phyloP scores from a whole-genome alignment of 2,113 vertebrate genomes.

The Pterocles gutturalis region DNA sequence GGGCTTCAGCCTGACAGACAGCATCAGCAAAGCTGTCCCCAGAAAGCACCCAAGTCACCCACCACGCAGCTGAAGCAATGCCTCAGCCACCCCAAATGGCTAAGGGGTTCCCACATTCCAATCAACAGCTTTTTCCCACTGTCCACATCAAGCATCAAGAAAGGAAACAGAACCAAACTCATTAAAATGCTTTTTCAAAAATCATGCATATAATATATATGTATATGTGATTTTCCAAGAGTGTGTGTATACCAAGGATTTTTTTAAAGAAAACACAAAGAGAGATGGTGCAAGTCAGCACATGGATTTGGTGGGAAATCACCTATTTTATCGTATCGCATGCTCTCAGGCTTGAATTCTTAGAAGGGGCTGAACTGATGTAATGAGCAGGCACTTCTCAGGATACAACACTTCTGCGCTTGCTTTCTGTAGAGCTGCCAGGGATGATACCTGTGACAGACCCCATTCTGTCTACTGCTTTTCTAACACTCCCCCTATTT shows the following conservation, averaged over 20 bases:
- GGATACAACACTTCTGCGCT: not conserved
- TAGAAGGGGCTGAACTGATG: not conserved
- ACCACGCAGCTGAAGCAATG: not conserved
- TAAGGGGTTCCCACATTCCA: not conserved
- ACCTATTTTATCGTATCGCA: not conserved
- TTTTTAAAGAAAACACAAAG: not conserved
- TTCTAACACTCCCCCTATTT: not conserved
- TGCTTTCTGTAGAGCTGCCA: not conserved
- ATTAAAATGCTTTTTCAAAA: not conserved
- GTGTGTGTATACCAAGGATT: not conserved
- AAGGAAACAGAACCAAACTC: not conserved
- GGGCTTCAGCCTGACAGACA: not conserved
- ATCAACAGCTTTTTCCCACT: not conserved
- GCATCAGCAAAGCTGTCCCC: not conserved
- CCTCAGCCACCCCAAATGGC: not conserved
- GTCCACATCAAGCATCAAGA: not conserved
- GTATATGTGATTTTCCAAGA: not conserved
- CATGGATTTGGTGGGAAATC: not conserved
- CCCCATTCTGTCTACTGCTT: not conserved
- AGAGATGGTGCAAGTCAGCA: not conserved
- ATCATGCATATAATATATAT: not conserved
- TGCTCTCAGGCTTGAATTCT: not conserved
- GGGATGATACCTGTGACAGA: not conserved
- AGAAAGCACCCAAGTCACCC: not conserved
- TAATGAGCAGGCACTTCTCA: not conserved